A percentile compares a stretch with the other conserved stretches of the same genome.
Evolutionary conservation across 2,797 vertebrate genomes (phyloP).

Genomic region (Astyanax mexicanus): DNA sequence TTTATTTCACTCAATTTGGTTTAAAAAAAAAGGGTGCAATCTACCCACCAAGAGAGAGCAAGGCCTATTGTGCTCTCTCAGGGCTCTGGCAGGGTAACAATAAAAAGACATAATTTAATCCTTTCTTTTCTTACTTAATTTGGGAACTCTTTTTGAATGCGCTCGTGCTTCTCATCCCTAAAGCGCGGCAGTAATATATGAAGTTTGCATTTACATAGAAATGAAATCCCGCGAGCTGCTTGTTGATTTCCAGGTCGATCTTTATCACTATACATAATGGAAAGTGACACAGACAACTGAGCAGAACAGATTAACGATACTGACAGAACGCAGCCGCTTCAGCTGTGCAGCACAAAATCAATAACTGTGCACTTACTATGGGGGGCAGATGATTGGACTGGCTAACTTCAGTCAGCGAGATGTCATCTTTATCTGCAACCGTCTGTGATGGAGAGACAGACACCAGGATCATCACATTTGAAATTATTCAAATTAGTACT

Average conservation of each 20-base stretch:
- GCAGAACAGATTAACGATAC: constrained; percentile 2
- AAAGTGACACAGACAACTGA: constrained; percentile 8
- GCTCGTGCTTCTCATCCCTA: neutral
- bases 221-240: neutral
- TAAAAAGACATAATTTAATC: no score
- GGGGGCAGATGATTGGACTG: constrained; percentile 54
- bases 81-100: no score
- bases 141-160: neutral
- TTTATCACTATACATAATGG: constrained; percentile 15
- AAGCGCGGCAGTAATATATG: neutral
- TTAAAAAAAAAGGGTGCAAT: no score
- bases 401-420: constrained; percentile 79
- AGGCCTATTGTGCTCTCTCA: no score
- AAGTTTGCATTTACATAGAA: neutral
- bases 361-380: constrained; percentile 64
- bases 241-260: constrained; percentile 2
- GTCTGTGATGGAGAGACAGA: constrained; percentile 67
- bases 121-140: no score
- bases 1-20: no score
- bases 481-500: neutral
- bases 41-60: no score
- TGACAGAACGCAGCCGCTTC: neutral
- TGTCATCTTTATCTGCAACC: constrained; percentile 75
- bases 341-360: constrained; percentile 16
- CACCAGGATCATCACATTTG: neutral